A percentile compares a stretch with the other conserved stretches of the same genome.
phyloP scores from a whole-genome alignment of 2,888 invertebrate genomes.

The Steinernema carpocapsae region DNA sequence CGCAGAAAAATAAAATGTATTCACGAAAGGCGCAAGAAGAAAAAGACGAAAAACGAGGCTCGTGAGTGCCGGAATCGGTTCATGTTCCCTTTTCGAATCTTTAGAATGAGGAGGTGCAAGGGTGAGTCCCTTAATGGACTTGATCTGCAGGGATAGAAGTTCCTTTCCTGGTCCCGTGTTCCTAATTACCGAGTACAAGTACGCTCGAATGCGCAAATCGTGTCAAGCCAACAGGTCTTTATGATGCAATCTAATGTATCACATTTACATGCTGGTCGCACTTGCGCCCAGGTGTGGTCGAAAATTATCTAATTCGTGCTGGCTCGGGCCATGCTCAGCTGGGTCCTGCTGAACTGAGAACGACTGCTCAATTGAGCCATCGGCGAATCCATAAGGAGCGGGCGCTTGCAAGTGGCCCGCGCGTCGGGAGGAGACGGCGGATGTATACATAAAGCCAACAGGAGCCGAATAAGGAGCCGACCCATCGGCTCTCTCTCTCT shows the following conservation, averaged over 20 bases:
- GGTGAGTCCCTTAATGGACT: no score
- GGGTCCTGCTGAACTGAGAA: neutral
- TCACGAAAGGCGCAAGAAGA: conserved; percentile 6
- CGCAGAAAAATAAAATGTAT: conserved; percentile 11
- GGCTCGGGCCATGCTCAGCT: neutral
- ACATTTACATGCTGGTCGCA: neutral
- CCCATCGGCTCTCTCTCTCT: conserved; percentile 20
- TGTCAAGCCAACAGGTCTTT: conserved; percentile 26
- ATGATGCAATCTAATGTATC: conserved; percentile 29
- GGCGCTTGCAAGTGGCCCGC: neutral
- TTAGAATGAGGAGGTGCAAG: no score
- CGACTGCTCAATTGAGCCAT: neutral
- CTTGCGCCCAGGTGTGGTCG: conserved; percentile 20
- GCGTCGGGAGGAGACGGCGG: neutral
- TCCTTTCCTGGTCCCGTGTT: no score
- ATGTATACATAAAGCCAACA: conserved; percentile 28
- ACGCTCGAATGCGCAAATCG: conserved; percentile 27
- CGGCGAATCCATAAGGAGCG: neutral
- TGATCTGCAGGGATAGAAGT: no score
- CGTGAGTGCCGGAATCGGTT: neutral
- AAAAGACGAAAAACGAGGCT: neutral
- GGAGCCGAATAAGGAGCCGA: conserved; percentile 21
- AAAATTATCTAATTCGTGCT: neutral
- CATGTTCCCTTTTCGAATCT: neutral
- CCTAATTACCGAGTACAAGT: neutral